Evolutionary conservation across 2,888 invertebrate species (phyloP).

Genomic region (Erynnis tages): DNA sequence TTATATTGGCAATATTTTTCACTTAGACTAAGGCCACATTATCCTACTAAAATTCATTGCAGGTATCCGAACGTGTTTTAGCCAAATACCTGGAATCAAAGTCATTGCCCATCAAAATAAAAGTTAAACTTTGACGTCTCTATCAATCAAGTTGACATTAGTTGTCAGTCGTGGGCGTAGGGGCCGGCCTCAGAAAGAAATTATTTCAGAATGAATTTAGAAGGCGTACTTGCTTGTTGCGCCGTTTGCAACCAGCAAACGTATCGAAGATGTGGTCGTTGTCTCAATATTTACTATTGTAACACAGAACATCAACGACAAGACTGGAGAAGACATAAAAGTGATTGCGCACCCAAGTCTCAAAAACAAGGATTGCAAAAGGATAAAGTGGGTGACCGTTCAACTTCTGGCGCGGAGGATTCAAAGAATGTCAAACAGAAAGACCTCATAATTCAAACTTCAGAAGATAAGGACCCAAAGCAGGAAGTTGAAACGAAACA

Average conservation of each 20-base stretch:
- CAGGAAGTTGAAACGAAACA: conserved; percentile 48
- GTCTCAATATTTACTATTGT: conserved; percentile 89
- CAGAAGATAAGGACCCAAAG: conserved; percentile 38
- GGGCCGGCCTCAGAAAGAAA: conserved; percentile 39
- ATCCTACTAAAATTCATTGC: too few relatives aligned
- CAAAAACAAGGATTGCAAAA: conserved; percentile 56
- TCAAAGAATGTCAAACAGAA: conserved; percentile 47
- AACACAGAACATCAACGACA: conserved; percentile 89
- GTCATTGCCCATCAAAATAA: background rate
- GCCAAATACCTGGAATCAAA: conserved; percentile 7
- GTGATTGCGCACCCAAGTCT: conserved; percentile 76
- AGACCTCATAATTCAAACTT: conserved; percentile 31
- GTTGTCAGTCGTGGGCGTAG: conserved; percentile 27
- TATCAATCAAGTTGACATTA: conserved; percentile 9
- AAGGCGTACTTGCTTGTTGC: conserved; percentile 74
- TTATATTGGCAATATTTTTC: too few relatives aligned
- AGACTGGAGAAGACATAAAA: conserved; percentile 90
- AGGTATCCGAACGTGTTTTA: too few relatives aligned
- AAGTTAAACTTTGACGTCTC: conserved; percentile 10
- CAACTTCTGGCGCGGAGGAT: conserved; percentile 46
- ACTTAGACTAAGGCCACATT: too few relatives aligned
- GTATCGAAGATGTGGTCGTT: conserved; percentile 87
- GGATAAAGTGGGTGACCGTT: conserved; percentile 49
- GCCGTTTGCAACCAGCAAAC: conserved; percentile 84
- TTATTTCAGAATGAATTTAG: conserved; percentile 76